Percentiles rank a stretch among this genome's conserved stretches.
phyloP scores from a whole-genome alignment of 2,888 invertebrate genomes.

The Actias luna region DNA sequence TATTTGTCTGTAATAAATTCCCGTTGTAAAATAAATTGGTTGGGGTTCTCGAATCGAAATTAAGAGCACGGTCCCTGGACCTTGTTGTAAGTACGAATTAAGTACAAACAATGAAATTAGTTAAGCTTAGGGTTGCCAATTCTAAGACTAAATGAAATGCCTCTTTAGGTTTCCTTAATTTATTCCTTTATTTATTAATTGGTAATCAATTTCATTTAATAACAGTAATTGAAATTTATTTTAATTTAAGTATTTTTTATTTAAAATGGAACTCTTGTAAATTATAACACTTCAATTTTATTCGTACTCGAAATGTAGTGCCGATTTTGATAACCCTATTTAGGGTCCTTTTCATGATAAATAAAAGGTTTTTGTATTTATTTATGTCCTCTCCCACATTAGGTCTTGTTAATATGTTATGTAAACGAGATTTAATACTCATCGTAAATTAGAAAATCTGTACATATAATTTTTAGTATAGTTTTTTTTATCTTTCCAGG shows the following conservation, averaged over 20 bases:
- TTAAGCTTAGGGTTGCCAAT: constrained; percentile 29
- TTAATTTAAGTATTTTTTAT: not conserved
- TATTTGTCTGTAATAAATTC: constrained; percentile 35
- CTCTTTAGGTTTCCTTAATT: not conserved
- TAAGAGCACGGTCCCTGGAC: constrained; percentile 37
- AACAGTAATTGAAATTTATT: not conserved
- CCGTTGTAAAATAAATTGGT: constrained; percentile 40
- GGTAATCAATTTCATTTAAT: not conserved
- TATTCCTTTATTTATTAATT: not conserved
- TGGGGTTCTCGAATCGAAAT: constrained; percentile 42
- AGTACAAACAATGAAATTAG: constrained; percentile 52
- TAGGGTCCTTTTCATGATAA: not conserved
- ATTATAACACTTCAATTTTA: not conserved
- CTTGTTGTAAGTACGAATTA: constrained; percentile 45
- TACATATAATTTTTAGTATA: too few species aligned
- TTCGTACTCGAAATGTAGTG: not conserved
- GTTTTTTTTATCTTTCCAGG: too few species aligned
- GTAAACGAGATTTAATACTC: not conserved
- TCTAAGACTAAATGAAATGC: not conserved
- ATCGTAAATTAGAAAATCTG: too few species aligned
- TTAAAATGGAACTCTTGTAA: not conserved
- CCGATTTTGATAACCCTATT: not conserved
- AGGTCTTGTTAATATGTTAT: not conserved
- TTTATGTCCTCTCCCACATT: not conserved
- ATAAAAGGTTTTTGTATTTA: not conserved